Conservation (phyloP, 2,797 vertebrate genomes). For the Paedocypris micromegethes region DNA sequence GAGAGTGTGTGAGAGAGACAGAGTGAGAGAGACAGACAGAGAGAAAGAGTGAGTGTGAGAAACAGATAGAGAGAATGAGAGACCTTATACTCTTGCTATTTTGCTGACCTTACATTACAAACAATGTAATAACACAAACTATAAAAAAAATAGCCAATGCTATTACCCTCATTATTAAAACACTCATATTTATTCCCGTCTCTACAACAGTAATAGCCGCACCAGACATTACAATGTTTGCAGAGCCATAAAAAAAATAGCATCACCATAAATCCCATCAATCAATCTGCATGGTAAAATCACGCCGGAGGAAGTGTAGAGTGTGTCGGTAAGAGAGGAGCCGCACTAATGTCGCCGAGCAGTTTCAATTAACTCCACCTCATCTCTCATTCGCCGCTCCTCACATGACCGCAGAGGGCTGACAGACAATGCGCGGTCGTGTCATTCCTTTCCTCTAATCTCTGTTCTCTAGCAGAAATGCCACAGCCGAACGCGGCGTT, state of each 20-base stretch:
- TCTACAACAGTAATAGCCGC: slow-evolving; percentile 2
- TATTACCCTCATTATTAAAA: neutral
- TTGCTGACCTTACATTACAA: neutral
- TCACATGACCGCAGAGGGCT: slow-evolving; percentile 46
- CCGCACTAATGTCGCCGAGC: slow-evolving; percentile 42
- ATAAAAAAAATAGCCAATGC: too few relatives aligned
- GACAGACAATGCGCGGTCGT: slow-evolving; percentile 45
- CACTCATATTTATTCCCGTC: neutral
- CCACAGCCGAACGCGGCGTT: slow-evolving; percentile 40
- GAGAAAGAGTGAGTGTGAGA: too few relatives aligned
- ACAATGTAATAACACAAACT: too few relatives aligned
- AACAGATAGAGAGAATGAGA: too few relatives aligned
- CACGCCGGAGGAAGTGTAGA: slow-evolving; percentile 44
- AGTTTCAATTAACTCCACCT: slow-evolving; percentile 55
- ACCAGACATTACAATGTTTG: slow-evolving; percentile 42
- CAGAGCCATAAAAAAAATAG: slow-evolving; percentile 17
- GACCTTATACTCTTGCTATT: neutral
- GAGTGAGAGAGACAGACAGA: too few relatives aligned
- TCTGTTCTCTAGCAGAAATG: slow-evolving; percentile 46
- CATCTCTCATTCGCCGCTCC: slow-evolving; percentile 51
- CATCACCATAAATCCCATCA: slow-evolving; percentile 38
- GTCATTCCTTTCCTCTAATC: slow-evolving; percentile 53
- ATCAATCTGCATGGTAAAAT: slow-evolving; percentile 41
- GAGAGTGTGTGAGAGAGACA: too few relatives aligned
- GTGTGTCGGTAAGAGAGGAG: slow-evolving; percentile 37